These are phyloP conservation scores for Spodoptera frugiperda DNA, from an alignment of 1,140 invertebrate species.

Conservation along the genomic window DNA sequence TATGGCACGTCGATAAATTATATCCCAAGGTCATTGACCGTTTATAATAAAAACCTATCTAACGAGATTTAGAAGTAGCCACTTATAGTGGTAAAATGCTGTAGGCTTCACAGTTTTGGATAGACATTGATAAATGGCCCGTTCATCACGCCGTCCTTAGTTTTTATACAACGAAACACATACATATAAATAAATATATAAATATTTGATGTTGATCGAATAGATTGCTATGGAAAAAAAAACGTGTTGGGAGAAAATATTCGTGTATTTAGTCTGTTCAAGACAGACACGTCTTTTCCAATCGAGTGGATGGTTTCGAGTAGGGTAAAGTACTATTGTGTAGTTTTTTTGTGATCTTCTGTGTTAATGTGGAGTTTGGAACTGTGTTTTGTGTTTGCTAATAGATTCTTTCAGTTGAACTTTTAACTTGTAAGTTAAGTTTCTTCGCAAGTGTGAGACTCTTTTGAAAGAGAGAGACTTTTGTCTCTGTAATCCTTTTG, in stretches of 20 bases:
- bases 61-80: not conserved
- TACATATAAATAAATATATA: not conserved
- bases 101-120: conserved; percentile 1
- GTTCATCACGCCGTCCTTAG: conserved; percentile 17
- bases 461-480: no score
- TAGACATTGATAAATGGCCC: conserved; percentile 37
- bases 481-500: no score
- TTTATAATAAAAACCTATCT: not conserved
- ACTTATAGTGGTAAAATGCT: not conserved
- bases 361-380: no score
- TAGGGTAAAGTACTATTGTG: no score
- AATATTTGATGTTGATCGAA: conserved; percentile 25
- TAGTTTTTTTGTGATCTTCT: no score
- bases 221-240: not conserved
- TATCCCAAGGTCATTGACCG: not conserved
- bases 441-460: no score
- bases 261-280: not conserved
- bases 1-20: not conserved
- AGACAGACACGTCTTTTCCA: not conserved
- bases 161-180: conserved; percentile 35
- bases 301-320: no score
- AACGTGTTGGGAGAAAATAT: not conserved
- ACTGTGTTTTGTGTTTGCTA: no score
- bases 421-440: no score
- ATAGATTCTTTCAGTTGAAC: no score